Evolutionary conservation across 2,797 vertebrate genomes (phyloP).

Genomic region (Emys orbicularis): DNA sequence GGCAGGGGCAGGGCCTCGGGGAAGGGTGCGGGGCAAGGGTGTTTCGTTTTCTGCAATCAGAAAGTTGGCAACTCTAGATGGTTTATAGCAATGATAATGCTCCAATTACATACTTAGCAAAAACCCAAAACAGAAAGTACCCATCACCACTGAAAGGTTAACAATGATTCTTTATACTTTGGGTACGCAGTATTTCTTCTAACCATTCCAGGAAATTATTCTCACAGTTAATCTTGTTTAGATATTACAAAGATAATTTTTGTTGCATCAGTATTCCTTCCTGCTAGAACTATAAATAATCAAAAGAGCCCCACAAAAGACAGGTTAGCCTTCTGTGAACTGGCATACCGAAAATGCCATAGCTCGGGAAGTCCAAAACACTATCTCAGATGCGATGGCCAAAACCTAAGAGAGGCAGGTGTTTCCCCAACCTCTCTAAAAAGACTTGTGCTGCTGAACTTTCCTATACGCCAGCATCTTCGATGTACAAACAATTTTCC

Average conservation of each 20-base stretch:
- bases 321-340: not conserved
- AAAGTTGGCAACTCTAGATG: too few species aligned
- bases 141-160: not conserved
- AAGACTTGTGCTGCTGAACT: not conserved
- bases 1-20: too few species aligned
- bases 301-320: not conserved
- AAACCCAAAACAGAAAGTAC: not conserved
- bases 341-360: accelerated
- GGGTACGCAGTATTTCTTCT: not conserved
- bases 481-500: not conserved
- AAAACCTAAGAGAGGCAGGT: not conserved
- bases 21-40: too few species aligned
- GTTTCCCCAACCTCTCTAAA: not conserved
- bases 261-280: not conserved
- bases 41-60: too few species aligned
- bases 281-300: not conserved
- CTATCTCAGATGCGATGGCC: accelerated
- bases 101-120: not conserved
- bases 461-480: not conserved
- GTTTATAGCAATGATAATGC: not conserved
- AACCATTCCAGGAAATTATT: slow-evolving; percentile 7
- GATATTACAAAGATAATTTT: not conserved
- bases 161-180: not conserved
- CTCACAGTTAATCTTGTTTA: not conserved
- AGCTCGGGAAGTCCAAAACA: not conserved